A percentile compares a stretch with the other conserved stretches of the same genome.
phyloP scores from a whole-genome alignment of 2,113 vertebrate genomes.

The Leptobrachium ailaonicum region DNA sequence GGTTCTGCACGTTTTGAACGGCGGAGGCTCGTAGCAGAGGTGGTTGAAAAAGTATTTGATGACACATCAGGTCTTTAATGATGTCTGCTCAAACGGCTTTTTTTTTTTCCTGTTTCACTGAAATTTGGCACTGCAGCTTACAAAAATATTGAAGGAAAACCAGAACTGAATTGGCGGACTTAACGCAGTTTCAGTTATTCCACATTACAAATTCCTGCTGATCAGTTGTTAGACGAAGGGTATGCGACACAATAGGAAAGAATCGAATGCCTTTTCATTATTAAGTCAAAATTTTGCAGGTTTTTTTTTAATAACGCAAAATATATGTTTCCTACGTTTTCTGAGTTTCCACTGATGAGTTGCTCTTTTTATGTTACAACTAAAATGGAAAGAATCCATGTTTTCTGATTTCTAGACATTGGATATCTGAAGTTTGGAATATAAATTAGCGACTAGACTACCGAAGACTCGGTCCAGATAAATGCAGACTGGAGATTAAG shows the following conservation, averaged over 20 bases:
- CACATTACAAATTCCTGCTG: conserved; percentile 43
- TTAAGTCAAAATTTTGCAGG: conserved; percentile 37
- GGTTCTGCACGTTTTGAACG: conserved; percentile 11
- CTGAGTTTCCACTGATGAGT: conserved; percentile 12
- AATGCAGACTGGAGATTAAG: conserved; percentile 25
- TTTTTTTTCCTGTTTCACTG: conserved; percentile 43
- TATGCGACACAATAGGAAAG: conserved; percentile 41
- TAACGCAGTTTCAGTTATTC: conserved; percentile 39
- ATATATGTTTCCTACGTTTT: background rate
- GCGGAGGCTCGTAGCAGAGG: conserved; percentile 47
- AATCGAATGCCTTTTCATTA: conserved; percentile 33
- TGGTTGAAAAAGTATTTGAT: conserved; percentile 50
- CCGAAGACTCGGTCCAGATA: background rate
- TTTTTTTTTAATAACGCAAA: conserved; percentile 31
- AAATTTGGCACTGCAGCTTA: conserved; percentile 56
- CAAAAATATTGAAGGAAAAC: conserved; percentile 47
- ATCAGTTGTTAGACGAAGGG: conserved; percentile 16
- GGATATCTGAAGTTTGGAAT: background rate
- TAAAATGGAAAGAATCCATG: conserved; percentile 39
- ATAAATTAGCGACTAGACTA: conserved; percentile 24
- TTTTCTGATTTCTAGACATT: conserved; percentile 16
- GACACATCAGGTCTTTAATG: conserved; percentile 50
- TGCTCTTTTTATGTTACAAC: conserved; percentile 28
- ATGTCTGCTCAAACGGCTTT: conserved; percentile 43
- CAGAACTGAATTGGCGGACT: conserved; percentile 29